phyloP scores from a whole-genome alignment of 1,140 invertebrate genomes.

The Stegodyphus mimosarum region DNA sequence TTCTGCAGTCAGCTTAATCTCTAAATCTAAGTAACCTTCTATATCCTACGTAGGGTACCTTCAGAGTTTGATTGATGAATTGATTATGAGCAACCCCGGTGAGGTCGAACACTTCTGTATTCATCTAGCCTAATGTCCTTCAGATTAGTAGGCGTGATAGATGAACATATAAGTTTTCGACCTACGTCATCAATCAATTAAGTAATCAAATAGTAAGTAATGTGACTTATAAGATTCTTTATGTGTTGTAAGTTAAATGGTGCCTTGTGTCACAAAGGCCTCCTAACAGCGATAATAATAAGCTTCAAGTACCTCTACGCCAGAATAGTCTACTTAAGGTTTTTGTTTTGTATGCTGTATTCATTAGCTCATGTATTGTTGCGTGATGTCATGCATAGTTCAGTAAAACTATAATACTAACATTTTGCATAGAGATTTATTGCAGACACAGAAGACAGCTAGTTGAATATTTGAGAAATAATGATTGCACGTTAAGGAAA shows the following conservation, averaged over 20 bases:
- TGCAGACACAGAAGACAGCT: too few species aligned
- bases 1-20: neutral
- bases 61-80: constrained; percentile 55
- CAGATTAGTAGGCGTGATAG: constrained; percentile 36
- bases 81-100: constrained; percentile 25
- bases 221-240: neutral
- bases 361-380: too few species aligned
- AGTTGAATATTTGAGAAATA: too few species aligned
- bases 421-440: too few species aligned
- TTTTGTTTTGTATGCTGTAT: too few species aligned
- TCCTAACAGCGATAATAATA: too few species aligned
- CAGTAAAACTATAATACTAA: too few species aligned
- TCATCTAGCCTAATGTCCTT: constrained; percentile 44
- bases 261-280: too few species aligned
- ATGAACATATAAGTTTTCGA: constrained; percentile 58
- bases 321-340: too few species aligned
- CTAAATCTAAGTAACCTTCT: neutral
- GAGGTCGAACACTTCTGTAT: constrained; percentile 48
- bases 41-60: neutral
- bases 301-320: too few species aligned
- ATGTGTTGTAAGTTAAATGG: neutral
- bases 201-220: constrained; percentile 34
- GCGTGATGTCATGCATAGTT: too few species aligned
- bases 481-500: too few species aligned
- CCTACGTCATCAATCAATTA: constrained; percentile 57